These are phyloP conservation scores for Folsomia candida DNA, from an alignment of 2,888 invertebrate species.

Conservation along the genomic window DNA sequence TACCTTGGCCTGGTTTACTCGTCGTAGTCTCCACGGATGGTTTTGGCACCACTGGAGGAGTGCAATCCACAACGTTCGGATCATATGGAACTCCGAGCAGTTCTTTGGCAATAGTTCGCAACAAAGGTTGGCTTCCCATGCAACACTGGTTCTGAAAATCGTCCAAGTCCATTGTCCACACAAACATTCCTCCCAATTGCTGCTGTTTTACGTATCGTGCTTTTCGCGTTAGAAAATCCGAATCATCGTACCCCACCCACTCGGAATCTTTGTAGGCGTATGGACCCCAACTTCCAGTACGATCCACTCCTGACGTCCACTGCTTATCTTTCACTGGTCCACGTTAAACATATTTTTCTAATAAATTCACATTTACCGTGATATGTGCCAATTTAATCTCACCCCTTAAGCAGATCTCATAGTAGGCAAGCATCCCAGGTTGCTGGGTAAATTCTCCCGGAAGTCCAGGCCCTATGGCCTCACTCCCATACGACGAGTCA, in stretches of 20 bases:
- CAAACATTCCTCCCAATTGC: constrained; percentile 74
- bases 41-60: constrained; percentile 59
- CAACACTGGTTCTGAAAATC: constrained; percentile 83
- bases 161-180: constrained; percentile 82
- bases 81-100: constrained; percentile 56
- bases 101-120: constrained; percentile 73
- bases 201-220: constrained; percentile 69
- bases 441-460: constrained; percentile 79
- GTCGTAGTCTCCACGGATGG: constrained; percentile 64
- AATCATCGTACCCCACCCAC: constrained; percentile 87
- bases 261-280: constrained; percentile 76
- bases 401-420: constrained; percentile 71
- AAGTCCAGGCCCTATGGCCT: constrained; percentile 71
- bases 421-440: constrained; percentile 83
- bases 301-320: background rate
- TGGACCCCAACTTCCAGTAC: constrained; percentile 62
- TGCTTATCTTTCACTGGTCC: background rate
- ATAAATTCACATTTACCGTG: background rate
- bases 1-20: background rate
- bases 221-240: constrained; percentile 54
- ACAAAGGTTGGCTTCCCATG: constrained; percentile 71
- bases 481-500: constrained; percentile 61
- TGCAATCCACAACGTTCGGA: constrained; percentile 60
- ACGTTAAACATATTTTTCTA: background rate
- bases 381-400: no score